These are phyloP conservation scores for Perognathus longimembris DNA, from an alignment of 2,113 vertebrate genomes.

Conservation along the genomic window DNA sequence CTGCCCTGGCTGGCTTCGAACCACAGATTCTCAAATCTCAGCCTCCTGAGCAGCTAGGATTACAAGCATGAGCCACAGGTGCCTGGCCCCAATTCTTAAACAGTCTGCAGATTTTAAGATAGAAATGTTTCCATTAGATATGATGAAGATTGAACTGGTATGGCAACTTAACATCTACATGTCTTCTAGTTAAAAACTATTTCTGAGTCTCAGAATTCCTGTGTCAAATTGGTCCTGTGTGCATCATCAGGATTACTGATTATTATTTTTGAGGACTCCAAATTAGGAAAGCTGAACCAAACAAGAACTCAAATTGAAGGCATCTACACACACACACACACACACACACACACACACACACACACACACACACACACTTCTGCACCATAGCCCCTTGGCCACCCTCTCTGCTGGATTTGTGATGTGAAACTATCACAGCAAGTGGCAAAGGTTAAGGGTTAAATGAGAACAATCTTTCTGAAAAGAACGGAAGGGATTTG, in stretches of 20 bases:
- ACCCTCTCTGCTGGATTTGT: not conserved
- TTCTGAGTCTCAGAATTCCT: not conserved
- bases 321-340: not conserved
- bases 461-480: not conserved
- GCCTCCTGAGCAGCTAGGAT: no score
- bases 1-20: no score
- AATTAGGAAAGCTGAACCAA: not conserved
- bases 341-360: no score
- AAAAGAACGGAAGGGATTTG: not conserved
- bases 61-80: no score
- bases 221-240: not conserved
- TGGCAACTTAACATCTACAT: not conserved
- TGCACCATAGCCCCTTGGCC: no score
- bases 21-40: no score
- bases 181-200: not conserved
- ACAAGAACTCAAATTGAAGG: not conserved
- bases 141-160: not conserved
- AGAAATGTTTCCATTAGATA: not conserved
- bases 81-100: not conserved
- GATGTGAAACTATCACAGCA: not conserved
- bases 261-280: no score
- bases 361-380: no score
- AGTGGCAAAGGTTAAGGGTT: not conserved
- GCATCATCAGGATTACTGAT: rapidly evolving
- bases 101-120: not conserved